Percentiles rank a stretch among this genome's conserved stretches.
Conservation (phyloP, 2,113 vertebrate species). For the Pterocles gutturalis region DNA sequence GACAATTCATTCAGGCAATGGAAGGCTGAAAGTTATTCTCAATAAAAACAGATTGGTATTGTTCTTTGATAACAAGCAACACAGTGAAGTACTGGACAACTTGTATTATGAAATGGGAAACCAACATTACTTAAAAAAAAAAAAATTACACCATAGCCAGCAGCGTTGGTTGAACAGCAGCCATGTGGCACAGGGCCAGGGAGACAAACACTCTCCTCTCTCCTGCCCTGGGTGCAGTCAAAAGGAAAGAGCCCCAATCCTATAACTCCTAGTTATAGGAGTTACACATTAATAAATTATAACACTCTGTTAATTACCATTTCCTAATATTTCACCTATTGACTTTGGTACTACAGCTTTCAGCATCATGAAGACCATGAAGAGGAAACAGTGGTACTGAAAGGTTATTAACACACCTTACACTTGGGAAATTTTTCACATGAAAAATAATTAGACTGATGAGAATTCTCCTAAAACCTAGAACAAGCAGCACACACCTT, state of each 20-base stretch:
- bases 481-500: background rate
- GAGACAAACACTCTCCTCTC: background rate
- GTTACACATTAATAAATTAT: background rate
- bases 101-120: background rate
- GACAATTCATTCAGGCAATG: background rate
- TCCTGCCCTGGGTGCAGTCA: background rate
- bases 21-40: background rate
- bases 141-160: background rate
- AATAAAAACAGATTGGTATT: background rate
- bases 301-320: background rate
- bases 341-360: background rate
- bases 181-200: background rate
- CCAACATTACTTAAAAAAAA: background rate
- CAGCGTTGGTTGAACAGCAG: background rate
- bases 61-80: background rate
- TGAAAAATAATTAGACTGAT: background rate
- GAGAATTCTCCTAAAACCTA: background rate
- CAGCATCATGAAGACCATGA: background rate
- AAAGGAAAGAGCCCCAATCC: background rate
- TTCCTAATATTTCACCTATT: constrained; percentile 20
- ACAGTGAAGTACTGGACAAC: background rate
- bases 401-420: background rate
- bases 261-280: background rate
- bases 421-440: background rate
- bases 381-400: background rate